Conservation (phyloP, 2,113 vertebrate species). For the Grammomys dolichurus region DNA sequence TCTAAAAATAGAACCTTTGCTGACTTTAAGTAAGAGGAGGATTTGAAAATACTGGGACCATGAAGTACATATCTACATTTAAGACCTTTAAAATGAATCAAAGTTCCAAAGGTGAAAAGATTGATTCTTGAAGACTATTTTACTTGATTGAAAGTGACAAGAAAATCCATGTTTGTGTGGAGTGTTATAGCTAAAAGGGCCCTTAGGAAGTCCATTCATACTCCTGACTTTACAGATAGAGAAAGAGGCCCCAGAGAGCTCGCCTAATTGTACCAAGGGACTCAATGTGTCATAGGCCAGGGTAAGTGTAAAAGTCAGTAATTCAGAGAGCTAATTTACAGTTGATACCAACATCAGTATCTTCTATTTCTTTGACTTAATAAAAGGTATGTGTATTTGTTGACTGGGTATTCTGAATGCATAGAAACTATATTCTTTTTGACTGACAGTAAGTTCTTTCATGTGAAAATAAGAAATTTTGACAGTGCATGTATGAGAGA, state of each 20-base stretch:
- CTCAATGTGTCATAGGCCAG: background rate
- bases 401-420: background rate
- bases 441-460: background rate
- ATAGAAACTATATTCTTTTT: background rate
- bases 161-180: background rate
- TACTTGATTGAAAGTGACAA: slow-evolving; percentile 66
- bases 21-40: slow-evolving; percentile 48
- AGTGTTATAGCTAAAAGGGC: background rate
- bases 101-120: slow-evolving; percentile 47
- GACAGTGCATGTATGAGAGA: background rate
- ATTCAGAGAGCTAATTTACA: background rate
- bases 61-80: slow-evolving; percentile 20
- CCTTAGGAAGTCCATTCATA: background rate
- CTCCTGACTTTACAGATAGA: background rate
- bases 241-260: background rate
- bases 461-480: background rate
- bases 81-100: slow-evolving; percentile 54
- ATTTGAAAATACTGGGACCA: background rate
- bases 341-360: background rate
- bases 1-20: slow-evolving; percentile 67
- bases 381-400: background rate
- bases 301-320: background rate
- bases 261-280: background rate
- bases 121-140: slow-evolving; percentile 58
- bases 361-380: background rate